These are phyloP conservation scores for Pangasius krempfi DNA, from an alignment of 2,797 vertebrate genomes.

Conservation along the genomic window DNA sequence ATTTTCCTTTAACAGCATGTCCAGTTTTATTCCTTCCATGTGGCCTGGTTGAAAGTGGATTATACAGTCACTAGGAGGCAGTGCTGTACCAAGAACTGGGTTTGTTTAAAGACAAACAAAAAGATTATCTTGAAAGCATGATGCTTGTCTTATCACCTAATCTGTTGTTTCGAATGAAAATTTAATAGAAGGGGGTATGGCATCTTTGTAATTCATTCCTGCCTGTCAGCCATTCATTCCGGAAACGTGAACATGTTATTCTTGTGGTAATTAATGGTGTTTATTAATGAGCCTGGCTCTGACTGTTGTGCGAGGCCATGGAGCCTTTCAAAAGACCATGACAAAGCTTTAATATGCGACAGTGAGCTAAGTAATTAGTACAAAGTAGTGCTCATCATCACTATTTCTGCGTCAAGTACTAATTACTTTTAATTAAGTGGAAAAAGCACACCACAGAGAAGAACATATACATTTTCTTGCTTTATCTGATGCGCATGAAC, in stretches of 20 bases:
- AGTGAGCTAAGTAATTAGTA: conserved; percentile 26
- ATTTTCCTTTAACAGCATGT: neutral
- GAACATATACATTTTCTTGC: neutral
- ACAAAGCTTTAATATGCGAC: conserved; percentile 26
- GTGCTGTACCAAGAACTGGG: neutral
- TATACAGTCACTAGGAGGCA: conserved; percentile 35
- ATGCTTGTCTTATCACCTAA: neutral
- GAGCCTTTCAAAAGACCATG: conserved; percentile 4
- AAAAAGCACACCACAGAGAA: conserved; percentile 23
- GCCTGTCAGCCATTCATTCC: neutral
- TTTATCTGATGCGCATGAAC: conserved; percentile 25
- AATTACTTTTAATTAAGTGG: conserved; percentile 39
- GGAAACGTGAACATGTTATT: conserved; percentile 6
- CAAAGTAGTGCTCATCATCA: conserved; percentile 27
- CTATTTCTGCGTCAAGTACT: conserved; percentile 31
- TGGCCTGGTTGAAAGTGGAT: neutral
- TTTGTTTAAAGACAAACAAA: neutral
- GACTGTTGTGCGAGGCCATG: conserved; percentile 3
- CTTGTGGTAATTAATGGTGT: conserved; percentile 23
- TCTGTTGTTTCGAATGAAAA: neutral
- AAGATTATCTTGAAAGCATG: neutral
- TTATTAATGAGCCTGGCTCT: conserved; percentile 27
- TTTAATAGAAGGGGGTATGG: neutral
- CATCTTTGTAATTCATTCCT: neutral
- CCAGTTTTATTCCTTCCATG: neutral